Base-by-base conservation (phyloP, 2,797 vertebrate species). In the Crax fasciolata region DNA sequence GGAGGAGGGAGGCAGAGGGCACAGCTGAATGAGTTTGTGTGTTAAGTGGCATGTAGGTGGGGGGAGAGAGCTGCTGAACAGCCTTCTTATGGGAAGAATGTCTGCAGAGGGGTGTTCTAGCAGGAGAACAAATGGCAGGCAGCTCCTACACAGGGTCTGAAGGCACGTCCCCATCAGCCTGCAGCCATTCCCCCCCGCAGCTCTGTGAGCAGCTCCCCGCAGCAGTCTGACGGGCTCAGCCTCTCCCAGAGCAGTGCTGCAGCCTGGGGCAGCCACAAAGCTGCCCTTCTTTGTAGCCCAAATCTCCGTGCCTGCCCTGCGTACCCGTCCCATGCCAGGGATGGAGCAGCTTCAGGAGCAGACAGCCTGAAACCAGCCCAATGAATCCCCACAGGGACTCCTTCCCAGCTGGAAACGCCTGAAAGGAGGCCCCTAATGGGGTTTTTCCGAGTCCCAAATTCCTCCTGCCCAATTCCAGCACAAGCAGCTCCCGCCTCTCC, bases 401-500 rank as follows among this genome's bases (percentile, higher is more conserved):
- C 57, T 63, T 59, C 59, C 23, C 85, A 75, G 89, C 72, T 89
- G 87, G 92, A 93, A 76, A 13, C 5, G 16, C 63, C 81, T 32
- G 68, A 80, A 78, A 79, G 77, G 95, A 72, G 96, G 94, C 87
- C 91, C 62, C 58, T 0, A 11, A 61, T 73, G 80, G 49, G 94
- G 87, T 14, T 61, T 96, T 87, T 28, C 41, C 68, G 84, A 91
- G 84, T 95, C 91, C 95, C 84, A 67, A 51, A 97, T 96, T 94
- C 94, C 89, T 95, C 49, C 87, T 91, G 82, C 86, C 58, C 61
- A 15, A 51, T 58, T 72, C 38, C 79, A 70, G 85, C 84, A 84
- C 82, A 85, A 96, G 91, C 43, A 66, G 70, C 76, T 91, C 54
- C 65, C 49, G 73, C 44, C 44, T 71, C 35, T 84, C 16, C 48